phyloP scores from a whole-genome alignment of 2,113 vertebrate species.

The Platysteira castanea region DNA sequence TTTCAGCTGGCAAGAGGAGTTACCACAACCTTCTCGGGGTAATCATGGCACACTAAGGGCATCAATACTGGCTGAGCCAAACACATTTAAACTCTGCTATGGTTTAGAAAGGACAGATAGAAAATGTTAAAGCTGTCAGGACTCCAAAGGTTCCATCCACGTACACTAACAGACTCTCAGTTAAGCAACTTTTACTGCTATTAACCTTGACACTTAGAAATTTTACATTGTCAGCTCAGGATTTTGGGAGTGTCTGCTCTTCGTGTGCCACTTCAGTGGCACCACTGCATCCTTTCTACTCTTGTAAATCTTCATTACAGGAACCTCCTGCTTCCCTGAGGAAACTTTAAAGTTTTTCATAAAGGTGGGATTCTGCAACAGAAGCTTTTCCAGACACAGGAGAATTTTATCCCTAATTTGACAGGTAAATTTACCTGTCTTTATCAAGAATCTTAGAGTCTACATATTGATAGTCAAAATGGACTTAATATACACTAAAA shows the following conservation, averaged over 20 bases:
- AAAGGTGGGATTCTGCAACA: neutral
- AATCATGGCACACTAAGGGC: neutral
- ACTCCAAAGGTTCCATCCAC: neutral
- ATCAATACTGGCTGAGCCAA: neutral
- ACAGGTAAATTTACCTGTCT: neutral
- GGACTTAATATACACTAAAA: neutral
- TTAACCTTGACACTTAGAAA: neutral
- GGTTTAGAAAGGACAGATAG: neutral
- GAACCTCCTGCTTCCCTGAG: neutral
- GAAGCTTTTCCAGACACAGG: neutral
- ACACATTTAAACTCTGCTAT: neutral
- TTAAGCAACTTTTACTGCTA: neutral
- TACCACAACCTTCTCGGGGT: neutral
- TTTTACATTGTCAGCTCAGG: neutral
- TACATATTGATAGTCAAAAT: neutral
- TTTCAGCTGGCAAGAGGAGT: neutral
- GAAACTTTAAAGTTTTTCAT: neutral
- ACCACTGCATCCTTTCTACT: neutral
- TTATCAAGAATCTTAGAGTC: neutral
- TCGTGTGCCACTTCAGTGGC: neutral
- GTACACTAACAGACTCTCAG: neutral
- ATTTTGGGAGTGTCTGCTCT: neutral
- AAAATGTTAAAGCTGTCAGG: neutral
- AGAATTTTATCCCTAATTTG: neutral
- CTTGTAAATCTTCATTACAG: neutral